phyloP scores from a whole-genome alignment of 2,113 vertebrate genomes.

The Callorhinus ursinus region DNA sequence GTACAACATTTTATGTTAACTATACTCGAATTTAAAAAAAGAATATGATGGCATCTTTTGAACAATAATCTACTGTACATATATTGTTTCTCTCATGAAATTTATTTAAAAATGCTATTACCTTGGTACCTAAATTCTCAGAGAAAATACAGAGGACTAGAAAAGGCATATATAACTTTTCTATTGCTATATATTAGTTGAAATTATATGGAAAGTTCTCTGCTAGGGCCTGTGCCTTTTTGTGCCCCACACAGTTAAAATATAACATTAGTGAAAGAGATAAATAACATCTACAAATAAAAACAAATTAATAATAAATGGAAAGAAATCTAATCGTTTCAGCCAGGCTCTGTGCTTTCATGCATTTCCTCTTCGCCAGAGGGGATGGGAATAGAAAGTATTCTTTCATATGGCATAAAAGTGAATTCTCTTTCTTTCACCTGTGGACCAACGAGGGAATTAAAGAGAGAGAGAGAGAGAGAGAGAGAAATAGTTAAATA shows the following conservation, averaged over 20 bases:
- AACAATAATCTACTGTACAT: background rate
- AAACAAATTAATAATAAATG: background rate
- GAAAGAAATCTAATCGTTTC: background rate
- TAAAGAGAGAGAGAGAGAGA: background rate
- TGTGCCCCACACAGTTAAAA: background rate
- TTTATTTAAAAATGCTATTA: conserved; percentile 41
- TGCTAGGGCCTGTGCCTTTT: background rate
- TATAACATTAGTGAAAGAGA: conserved; percentile 15
- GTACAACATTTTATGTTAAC: background rate
- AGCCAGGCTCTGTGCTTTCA: background rate
- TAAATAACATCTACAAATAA: background rate
- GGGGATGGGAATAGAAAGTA: background rate
- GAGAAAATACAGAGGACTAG: background rate
- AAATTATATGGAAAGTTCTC: background rate
- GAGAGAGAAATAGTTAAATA: background rate
- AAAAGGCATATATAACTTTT: background rate
- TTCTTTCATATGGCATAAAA: background rate
- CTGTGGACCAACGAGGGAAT: background rate
- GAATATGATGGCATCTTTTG: background rate
- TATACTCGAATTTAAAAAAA: background rate
- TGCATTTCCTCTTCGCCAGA: background rate
- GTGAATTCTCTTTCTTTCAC: conserved; percentile 16
- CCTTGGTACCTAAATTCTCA: conserved; percentile 14
- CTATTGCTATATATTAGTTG: background rate
- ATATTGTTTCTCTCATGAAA: background rate